A percentile compares a stretch with the other conserved stretches of the same genome.
phyloP scores from a whole-genome alignment of 2,888 invertebrate genomes.

The Drosophila nr. perissopoda region DNA sequence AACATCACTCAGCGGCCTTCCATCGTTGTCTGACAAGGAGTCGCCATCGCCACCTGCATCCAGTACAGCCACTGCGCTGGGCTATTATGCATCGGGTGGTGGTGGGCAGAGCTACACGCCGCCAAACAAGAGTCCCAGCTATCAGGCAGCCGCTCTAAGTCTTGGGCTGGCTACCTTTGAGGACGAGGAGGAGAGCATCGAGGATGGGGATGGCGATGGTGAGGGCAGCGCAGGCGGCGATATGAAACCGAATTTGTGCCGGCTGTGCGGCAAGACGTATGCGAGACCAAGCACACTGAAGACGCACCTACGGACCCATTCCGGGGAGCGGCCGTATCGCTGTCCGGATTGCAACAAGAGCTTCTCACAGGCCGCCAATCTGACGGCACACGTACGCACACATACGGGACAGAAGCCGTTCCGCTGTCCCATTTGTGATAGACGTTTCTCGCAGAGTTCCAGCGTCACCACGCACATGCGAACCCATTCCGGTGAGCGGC shows the following conservation, averaged over 20 bases:
- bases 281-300: conserved; percentile 98
- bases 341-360: conserved; percentile 98
- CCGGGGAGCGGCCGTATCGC: conserved; percentile 91
- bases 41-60: conserved; percentile 75
- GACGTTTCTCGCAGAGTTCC: conserved; percentile 97
- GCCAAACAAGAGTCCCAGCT: conserved; percentile 83
- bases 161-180: conserved; percentile 82
- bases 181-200: conserved; percentile 89
- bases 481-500: conserved; percentile 99
- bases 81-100: conserved; percentile 83
- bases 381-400: conserved; percentile 95
- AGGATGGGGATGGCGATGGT: conserved; percentile 86
- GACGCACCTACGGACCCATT: conserved; percentile 98
- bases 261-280: conserved; percentile 98
- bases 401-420: conserved; percentile 99
- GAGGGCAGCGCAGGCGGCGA: conserved; percentile 86
- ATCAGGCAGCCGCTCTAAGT: conserved; percentile 69
- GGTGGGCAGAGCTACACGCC: conserved; percentile 82
- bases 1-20: conserved; percentile 86
- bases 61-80: conserved; percentile 73
- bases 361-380: conserved; percentile 98
- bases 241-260: conserved; percentile 94
- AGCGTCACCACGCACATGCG: conserved; percentile 99
- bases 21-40: conserved; percentile 79
- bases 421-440: conserved; percentile 97